Evolutionary conservation across 2,113 vertebrate genomes (phyloP).

Genomic region (Cebus imitator): DNA sequence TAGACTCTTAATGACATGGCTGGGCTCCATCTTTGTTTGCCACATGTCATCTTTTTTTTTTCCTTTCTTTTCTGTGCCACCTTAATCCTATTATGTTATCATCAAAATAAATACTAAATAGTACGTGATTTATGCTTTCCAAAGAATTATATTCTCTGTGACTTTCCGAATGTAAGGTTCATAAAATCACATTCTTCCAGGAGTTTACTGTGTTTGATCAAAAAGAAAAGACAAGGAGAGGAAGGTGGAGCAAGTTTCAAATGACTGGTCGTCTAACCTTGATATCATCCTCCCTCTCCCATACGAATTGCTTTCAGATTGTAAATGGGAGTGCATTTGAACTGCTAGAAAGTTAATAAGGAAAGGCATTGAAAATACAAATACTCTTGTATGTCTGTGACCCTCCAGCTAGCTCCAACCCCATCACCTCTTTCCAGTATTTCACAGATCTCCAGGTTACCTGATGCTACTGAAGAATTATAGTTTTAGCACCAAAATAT

Average conservation of each 20-base stretch:
- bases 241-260: background rate
- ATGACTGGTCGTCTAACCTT: background rate
- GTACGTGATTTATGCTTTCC: background rate
- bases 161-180: background rate
- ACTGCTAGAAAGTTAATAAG: background rate
- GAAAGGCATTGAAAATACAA: slow-evolving; percentile 19
- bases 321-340: background rate
- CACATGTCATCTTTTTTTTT: background rate
- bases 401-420: background rate
- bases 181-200: background rate
- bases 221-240: background rate
- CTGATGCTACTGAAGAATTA: background rate
- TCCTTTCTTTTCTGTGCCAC: background rate
- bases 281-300: background rate
- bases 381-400: background rate
- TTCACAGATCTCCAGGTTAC: background rate
- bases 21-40: background rate
- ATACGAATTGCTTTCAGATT: background rate
- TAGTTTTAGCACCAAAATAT: background rate
- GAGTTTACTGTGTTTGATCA: background rate
- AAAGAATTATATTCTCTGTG: background rate
- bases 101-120: background rate
- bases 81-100: background rate
- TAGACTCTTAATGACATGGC: background rate
- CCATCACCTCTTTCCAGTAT: background rate